phyloP scores from a whole-genome alignment of 1,140 invertebrate genomes.

The Cotesia typhae region DNA sequence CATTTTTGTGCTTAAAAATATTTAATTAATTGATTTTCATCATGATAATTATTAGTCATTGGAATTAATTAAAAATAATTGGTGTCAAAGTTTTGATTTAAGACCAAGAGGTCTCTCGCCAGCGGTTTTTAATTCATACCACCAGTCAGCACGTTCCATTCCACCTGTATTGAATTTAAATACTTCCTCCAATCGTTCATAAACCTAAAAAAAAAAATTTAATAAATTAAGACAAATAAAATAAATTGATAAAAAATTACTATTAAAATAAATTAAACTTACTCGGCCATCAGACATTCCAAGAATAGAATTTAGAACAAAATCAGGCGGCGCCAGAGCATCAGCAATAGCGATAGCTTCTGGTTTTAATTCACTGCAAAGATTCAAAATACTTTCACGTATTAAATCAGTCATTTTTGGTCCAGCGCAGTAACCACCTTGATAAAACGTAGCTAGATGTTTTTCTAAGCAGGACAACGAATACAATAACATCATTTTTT shows the following conservation, averaged over 20 bases:
- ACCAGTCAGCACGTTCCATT: constrained; percentile 79
- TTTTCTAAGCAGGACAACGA: constrained; percentile 78
- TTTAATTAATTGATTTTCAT: constrained; percentile 9
- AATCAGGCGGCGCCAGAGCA: constrained; percentile 88
- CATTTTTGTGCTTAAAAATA: constrained; percentile 18
- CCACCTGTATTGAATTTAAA: constrained; percentile 76
- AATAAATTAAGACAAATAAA: no score
- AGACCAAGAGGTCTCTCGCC: constrained; percentile 49
- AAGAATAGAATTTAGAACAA: constrained; percentile 81
- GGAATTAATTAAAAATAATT: not conserved
- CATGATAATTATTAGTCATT: constrained; percentile 7
- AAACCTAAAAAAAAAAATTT: constrained; percentile 70
- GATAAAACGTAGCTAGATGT: constrained; percentile 78
- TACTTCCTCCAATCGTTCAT: constrained; percentile 81
- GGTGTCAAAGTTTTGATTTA: constrained; percentile 53
- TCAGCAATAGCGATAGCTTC: constrained; percentile 84
- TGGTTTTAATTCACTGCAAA: constrained; percentile 73
- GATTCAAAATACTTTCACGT: constrained; percentile 68
- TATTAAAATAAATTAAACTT: constrained; percentile 26
- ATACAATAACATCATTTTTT: constrained; percentile 74
- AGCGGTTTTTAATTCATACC: constrained; percentile 72
- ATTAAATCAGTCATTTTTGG: constrained; percentile 61
- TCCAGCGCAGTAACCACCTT: constrained; percentile 69
- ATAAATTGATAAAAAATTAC: not conserved
- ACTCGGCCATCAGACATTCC: constrained; percentile 83